A percentile compares a stretch with the other conserved stretches of the same genome.
These are phyloP conservation scores for Buphagus erythrorhynchus DNA, from an alignment of 2,797 vertebrate species.

Conservation along the genomic window DNA sequence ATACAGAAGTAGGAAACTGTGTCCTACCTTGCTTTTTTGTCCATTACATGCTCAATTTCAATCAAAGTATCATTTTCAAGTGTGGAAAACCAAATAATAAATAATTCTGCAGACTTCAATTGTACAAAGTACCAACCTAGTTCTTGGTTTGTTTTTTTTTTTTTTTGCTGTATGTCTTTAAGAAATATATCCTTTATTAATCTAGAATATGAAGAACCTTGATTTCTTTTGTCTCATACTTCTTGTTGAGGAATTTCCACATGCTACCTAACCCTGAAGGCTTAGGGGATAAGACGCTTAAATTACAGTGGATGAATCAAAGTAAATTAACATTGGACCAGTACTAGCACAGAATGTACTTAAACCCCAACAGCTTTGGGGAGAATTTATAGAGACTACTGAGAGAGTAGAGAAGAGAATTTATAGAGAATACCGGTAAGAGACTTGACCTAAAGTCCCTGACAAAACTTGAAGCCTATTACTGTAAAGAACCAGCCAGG, in stretches of 20 bases:
- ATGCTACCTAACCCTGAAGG: not conserved
- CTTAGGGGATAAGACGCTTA: not conserved
- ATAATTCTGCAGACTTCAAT: not conserved
- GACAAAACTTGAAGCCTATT: not conserved
- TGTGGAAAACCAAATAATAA: not conserved
- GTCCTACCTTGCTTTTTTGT: not conserved
- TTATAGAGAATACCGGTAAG: not conserved
- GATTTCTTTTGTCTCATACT: not conserved
- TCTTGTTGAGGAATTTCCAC: not conserved
- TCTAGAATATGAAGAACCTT: not conserved
- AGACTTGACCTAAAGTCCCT: not conserved
- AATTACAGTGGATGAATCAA: not conserved
- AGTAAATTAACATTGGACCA: not conserved
- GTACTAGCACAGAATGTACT: not conserved
- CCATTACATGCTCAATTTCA: not conserved
- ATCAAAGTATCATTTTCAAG: not conserved
- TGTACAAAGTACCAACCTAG: not conserved
- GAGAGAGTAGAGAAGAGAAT: not conserved
- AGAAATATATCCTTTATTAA: not conserved
- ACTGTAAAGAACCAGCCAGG: not conserved
- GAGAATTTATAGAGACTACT: not conserved
- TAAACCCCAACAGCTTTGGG: not conserved
- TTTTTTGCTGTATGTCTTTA: not conserved
- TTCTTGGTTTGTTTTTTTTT: rapidly evolving
- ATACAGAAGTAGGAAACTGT: not conserved